Evolutionary conservation across 1,140 invertebrate genomes (phyloP).

Genomic region (Anoplolepis gracilipes): DNA sequence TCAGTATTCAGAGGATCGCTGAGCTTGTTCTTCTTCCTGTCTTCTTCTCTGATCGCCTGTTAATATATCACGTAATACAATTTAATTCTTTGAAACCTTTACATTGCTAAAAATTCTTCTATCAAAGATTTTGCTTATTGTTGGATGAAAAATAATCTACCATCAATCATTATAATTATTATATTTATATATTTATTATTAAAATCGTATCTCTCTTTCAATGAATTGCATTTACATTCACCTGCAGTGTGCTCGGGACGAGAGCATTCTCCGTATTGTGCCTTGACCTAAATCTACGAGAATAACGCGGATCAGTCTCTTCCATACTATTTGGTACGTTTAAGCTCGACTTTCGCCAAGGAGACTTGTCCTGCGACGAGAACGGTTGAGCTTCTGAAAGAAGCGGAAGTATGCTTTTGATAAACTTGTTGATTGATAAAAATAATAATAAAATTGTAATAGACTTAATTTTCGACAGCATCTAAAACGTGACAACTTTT

Average conservation of each 20-base stretch:
- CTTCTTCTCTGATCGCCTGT: constrained; percentile 87
- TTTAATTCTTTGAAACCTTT: constrained; percentile 11
- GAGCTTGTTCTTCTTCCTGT: constrained; percentile 82
- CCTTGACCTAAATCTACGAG: constrained; percentile 85
- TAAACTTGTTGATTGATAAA: background rate
- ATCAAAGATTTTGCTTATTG: background rate
- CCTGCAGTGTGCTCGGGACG: constrained; percentile 84
- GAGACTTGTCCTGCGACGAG: constrained; percentile 89
- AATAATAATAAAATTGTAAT: background rate
- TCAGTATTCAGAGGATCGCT: constrained; percentile 67
- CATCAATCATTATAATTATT: constrained; percentile 4
- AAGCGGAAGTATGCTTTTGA: background rate
- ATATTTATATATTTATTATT: background rate
- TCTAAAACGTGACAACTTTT: background rate
- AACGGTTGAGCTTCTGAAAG: constrained; percentile 90
- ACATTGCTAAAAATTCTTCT: constrained; percentile 2
- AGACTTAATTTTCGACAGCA: constrained; percentile 8
- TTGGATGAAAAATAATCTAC: background rate
- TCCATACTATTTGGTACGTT: constrained; percentile 89
- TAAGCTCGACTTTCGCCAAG: constrained; percentile 91
- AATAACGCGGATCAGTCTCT: constrained; percentile 86
- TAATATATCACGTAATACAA: background rate
- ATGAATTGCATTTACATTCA: constrained; percentile 51
- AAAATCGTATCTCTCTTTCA: background rate
- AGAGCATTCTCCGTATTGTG: constrained; percentile 83